A percentile compares a stretch with the other conserved stretches of the same genome.
phyloP scores from a whole-genome alignment of 2,888 invertebrate genomes.

The Drosophila nr. perissopoda region DNA sequence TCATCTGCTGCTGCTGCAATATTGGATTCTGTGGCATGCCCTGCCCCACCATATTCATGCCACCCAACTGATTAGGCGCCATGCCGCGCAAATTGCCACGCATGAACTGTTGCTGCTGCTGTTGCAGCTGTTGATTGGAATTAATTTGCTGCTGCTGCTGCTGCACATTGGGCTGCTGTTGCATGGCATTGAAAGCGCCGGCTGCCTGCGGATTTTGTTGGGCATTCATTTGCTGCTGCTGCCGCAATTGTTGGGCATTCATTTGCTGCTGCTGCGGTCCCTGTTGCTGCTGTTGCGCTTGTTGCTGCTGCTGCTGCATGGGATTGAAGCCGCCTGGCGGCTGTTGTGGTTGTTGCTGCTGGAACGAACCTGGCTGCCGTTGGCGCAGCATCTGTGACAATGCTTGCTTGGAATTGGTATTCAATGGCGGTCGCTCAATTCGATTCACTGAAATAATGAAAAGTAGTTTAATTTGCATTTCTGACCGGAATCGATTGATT shows the following conservation, averaged over 20 bases:
- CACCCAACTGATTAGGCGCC: slow-evolving; percentile 85
- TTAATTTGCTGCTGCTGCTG: slow-evolving; percentile 76
- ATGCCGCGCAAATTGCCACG: slow-evolving; percentile 83
- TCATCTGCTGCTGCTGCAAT: slow-evolving; percentile 80
- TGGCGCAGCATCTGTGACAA: slow-evolving; percentile 93
- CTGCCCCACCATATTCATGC: slow-evolving; percentile 84
- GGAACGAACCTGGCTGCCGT: slow-evolving; percentile 88
- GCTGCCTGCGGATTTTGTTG: slow-evolving; percentile 76
- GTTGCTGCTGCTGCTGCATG: slow-evolving; percentile 82
- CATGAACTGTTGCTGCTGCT: slow-evolving; percentile 82
- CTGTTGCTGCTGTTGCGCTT: slow-evolving; percentile 82
- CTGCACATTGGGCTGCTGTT: slow-evolving; percentile 74
- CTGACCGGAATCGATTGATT: too few relatives aligned
- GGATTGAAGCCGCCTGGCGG: slow-evolving; percentile 74
- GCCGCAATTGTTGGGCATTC: slow-evolving; percentile 77
- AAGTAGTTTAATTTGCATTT: not conserved
- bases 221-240: slow-evolving; percentile 71
- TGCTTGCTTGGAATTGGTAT: slow-evolving; percentile 91
- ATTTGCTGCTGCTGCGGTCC: slow-evolving; percentile 79
- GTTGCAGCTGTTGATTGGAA: slow-evolving; percentile 72
- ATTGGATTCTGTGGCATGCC: slow-evolving; percentile 84
- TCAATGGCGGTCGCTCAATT: slow-evolving; percentile 86
- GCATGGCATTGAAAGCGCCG: slow-evolving; percentile 78
- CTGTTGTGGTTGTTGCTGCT: slow-evolving; percentile 76
- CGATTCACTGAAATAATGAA: slow-evolving; percentile 81